Conservation (phyloP, 2,797 vertebrate genomes). For the Lutjanus argentimaculatus region DNA sequence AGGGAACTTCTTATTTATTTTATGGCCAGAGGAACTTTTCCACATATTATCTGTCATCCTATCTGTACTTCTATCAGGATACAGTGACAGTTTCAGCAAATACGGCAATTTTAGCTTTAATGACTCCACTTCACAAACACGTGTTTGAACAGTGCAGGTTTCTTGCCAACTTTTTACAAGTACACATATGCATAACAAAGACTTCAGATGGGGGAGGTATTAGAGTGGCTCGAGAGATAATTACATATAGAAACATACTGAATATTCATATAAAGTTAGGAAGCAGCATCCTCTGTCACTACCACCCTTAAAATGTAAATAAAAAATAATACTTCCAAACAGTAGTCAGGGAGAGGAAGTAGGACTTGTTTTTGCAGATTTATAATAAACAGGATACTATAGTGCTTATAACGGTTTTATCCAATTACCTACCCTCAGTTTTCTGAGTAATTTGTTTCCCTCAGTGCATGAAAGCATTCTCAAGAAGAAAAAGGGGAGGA, state of each 20-base stretch:
- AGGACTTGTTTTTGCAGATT: background rate
- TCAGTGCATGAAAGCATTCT: background rate
- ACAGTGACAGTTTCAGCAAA: no score
- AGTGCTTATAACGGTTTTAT: background rate
- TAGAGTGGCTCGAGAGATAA: background rate
- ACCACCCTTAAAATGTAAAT: background rate
- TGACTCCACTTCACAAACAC: background rate
- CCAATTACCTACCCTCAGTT: background rate
- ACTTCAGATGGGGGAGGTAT: background rate
- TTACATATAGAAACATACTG: no score
- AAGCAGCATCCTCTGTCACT: background rate
- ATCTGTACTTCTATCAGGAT: no score
- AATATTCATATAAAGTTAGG: background rate
- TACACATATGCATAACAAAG: background rate
- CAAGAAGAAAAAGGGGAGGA: background rate
- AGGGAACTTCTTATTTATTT: no score
- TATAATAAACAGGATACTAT: background rate
- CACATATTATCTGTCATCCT: no score
- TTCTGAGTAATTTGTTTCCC: background rate
- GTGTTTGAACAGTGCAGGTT: background rate
- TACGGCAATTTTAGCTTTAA: background rate
- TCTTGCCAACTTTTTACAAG: no score
- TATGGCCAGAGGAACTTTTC: no score
- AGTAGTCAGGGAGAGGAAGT: background rate
- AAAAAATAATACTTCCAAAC: background rate